Evolutionary conservation across 2,797 vertebrate genomes (phyloP).

Genomic region (Rhynchonycteris naso): DNA sequence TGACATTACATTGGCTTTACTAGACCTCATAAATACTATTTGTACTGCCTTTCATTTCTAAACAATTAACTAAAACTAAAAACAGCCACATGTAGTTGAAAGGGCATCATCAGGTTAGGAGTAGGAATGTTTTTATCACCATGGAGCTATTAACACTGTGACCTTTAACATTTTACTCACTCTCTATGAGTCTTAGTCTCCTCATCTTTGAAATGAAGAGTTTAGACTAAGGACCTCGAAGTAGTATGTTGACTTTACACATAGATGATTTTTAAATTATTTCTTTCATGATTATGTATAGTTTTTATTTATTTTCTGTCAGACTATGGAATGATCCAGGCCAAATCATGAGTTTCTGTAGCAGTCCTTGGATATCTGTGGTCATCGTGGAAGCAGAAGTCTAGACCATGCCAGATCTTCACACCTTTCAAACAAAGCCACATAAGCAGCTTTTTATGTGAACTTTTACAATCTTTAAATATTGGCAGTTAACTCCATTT

Average conservation of each 20-base stretch:
- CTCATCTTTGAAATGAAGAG: background rate
- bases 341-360: background rate
- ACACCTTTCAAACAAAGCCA: slow-evolving; percentile 33
- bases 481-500: background rate
- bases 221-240: background rate
- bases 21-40: background rate
- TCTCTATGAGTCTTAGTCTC: background rate
- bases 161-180: background rate
- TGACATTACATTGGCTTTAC: background rate
- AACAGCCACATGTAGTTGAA: background rate
- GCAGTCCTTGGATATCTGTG: background rate
- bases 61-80: background rate
- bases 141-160: background rate
- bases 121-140: background rate
- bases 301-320: background rate
- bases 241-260: background rate
- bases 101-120: background rate
- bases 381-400: background rate
- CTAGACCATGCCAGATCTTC: background rate
- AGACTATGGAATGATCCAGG: background rate
- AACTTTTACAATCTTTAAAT: background rate
- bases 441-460: background rate
- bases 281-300: background rate
- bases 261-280: background rate
- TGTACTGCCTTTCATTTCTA: background rate